phyloP scores from a whole-genome alignment of 2,888 invertebrate genomes.

The Morpho deidamia region DNA sequence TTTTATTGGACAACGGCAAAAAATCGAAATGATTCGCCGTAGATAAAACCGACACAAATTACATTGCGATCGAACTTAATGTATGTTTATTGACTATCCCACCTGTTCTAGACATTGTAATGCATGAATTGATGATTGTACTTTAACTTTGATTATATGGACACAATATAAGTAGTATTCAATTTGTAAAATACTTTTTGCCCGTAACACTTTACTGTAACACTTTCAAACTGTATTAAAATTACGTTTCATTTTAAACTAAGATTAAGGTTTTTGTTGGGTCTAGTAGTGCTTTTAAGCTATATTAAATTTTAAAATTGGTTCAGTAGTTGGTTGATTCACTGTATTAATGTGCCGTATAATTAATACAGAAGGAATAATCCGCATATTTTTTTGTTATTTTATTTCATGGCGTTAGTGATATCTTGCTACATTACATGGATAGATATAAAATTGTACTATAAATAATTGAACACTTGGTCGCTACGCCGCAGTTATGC shows the following conservation, averaged over 20 bases:
- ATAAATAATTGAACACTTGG: too few relatives aligned
- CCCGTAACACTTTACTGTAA: not conserved
- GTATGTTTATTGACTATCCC: slow-evolving; percentile 10
- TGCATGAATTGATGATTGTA: slow-evolving; percentile 7
- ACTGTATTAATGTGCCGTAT: too few relatives aligned
- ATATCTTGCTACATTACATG: too few relatives aligned
- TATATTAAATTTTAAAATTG: not conserved
- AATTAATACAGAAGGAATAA: too few relatives aligned
- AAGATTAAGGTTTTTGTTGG: not conserved
- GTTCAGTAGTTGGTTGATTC: too few relatives aligned
- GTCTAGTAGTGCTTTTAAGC: not conserved
- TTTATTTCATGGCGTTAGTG: too few relatives aligned
- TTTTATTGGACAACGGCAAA: slow-evolving; percentile 14
- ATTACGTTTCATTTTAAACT: not conserved
- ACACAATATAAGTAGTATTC: not conserved
- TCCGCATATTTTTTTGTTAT: too few relatives aligned
- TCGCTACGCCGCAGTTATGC: too few relatives aligned
- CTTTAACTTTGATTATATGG: slow-evolving; percentile 6
- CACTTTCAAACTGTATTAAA: slow-evolving; percentile 1
- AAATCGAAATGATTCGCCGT: slow-evolving; percentile 12
- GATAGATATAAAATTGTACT: too few relatives aligned
- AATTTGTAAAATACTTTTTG: slow-evolving; percentile 1
- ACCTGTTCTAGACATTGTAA: not conserved
- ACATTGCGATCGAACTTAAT: slow-evolving; percentile 8
- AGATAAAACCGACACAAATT: slow-evolving; percentile 10